phyloP scores from a whole-genome alignment of 2,797 vertebrate species.

The Sebastes baramenuke region DNA sequence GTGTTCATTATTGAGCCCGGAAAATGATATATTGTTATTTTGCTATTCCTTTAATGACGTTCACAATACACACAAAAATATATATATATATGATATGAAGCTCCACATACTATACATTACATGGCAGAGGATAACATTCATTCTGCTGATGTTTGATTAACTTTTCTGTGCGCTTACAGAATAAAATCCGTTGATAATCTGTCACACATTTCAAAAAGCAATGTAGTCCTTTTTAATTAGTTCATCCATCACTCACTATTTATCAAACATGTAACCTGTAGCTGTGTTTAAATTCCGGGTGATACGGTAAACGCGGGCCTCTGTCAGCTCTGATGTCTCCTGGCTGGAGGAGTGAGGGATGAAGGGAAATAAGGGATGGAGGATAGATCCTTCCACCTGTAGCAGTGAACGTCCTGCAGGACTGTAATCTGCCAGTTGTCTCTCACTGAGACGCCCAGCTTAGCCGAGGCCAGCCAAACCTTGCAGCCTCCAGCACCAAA shows the following conservation, averaged over 20 bases:
- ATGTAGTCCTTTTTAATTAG: constrained; percentile 34
- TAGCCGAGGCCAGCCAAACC: constrained; percentile 55
- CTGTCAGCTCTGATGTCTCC: constrained; percentile 61
- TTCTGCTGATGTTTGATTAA: not conserved
- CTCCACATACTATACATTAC: not conserved
- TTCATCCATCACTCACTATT: constrained; percentile 38
- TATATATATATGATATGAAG: too few species aligned
- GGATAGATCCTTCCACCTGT: constrained; percentile 74
- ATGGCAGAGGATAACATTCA: not conserved
- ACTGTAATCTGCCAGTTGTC: constrained; percentile 82
- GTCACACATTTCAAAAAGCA: constrained; percentile 22
- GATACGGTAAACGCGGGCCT: constrained; percentile 30
- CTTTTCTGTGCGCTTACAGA: not conserved
- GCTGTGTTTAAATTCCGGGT: constrained; percentile 46
- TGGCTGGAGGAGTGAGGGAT: constrained; percentile 28
- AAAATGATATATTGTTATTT: not conserved
- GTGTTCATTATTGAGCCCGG: not conserved
- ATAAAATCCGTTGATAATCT: not conserved
- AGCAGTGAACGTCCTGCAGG: constrained; percentile 66
- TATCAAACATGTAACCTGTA: constrained; percentile 47
- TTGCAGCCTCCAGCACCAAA: constrained; percentile 67
- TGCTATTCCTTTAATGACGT: not conserved
- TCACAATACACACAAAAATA: not conserved
- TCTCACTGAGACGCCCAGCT: constrained; percentile 71
- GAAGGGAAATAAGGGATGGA: constrained; percentile 26